Evolutionary conservation across 1,140 invertebrate genomes (phyloP).

Genomic region (Papilio polytes): DNA sequence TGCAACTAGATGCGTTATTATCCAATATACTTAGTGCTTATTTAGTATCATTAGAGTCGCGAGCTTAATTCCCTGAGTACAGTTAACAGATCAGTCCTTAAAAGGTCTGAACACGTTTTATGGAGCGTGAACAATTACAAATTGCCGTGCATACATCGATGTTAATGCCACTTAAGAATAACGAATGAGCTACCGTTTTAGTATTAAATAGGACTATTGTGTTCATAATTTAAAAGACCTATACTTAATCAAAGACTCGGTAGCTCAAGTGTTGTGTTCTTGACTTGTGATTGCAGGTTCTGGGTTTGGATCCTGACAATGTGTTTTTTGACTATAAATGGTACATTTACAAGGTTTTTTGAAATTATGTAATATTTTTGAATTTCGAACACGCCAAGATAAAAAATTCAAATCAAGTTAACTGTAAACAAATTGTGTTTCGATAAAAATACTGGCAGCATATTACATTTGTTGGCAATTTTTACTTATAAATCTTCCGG

Average conservation of each 20-base stretch:
- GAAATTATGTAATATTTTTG: too few relatives aligned
- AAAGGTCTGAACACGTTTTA: slow-evolving; percentile 7
- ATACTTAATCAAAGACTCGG: too few relatives aligned
- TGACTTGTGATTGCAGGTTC: too few relatives aligned
- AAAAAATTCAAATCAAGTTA: neutral
- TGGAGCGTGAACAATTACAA: slow-evolving; percentile 31
- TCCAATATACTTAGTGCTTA: slow-evolving; percentile 15
- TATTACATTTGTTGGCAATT: slow-evolving; percentile 54
- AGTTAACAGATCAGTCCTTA: slow-evolving; percentile 33
- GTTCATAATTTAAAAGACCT: too few relatives aligned
- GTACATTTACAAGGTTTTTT: too few relatives aligned
- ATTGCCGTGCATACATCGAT: slow-evolving; percentile 21
- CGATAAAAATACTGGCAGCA: slow-evolving; percentile 24
- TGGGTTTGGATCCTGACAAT: too few relatives aligned
- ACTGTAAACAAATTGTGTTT: neutral
- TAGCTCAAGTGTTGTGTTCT: too few relatives aligned
- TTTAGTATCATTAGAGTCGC: slow-evolving; percentile 17
- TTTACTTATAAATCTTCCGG: slow-evolving; percentile 63
- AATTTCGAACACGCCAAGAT: too few relatives aligned
- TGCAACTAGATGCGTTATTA: slow-evolving; percentile 15
- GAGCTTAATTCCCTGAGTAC: slow-evolving; percentile 19
- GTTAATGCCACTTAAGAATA: slow-evolving; percentile 19
- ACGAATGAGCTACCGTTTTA: slow-evolving; percentile 34
- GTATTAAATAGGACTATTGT: neutral
- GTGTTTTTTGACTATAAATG: too few relatives aligned